Base-by-base conservation (phyloP, 92 coral and sea anemone genomes). In the Phenganax stokvisi region DNA sequence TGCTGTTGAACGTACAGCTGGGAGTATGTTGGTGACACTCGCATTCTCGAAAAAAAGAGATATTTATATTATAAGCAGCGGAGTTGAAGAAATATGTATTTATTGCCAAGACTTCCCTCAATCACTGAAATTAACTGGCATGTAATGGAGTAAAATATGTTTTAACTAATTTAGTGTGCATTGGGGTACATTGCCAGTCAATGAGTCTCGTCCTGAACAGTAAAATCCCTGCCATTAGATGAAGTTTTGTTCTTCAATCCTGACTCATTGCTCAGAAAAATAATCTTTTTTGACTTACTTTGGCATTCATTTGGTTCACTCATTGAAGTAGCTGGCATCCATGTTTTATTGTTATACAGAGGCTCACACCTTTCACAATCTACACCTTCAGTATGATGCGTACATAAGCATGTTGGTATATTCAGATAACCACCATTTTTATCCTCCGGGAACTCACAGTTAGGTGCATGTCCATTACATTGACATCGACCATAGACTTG, bases 331-430 rank as follows among this genome's bases (percentile, higher is more conserved):
- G 98, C 97, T 0, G 97, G 90, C 88, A 62, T 85, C 98, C 98
- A 94, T 0, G 94, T 60, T 68, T 85, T 86, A 88, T 94, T 92
- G 85, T 94, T 94, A 76, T 70, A 90, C 13, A 94, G 90, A 12
- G 98, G 98, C 61, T 88, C 67, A 75, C 98, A 94, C 52, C 83
- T 82, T 70, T 94, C 98, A 85, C 98, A 94, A 66, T 92, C 92
- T 5, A 63, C 85, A 13, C 98, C 98, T 11, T 79, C 89, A 5
- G 94, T 90, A 81, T 88, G 78, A 85, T 94, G 97, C 29, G 10
- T 0, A 75, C 98, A 94, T 72, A 85, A 86, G 58, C 96, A 88
- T 70, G 80, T 85, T 63, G 83, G 83, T 63, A 7, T 51, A 60
- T 79, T 79, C 20, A 79, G 12, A 64, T 16, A 79, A 0, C 53